Conservation (phyloP, 2,113 vertebrate species). For the Chloropsis cyanopogon region DNA sequence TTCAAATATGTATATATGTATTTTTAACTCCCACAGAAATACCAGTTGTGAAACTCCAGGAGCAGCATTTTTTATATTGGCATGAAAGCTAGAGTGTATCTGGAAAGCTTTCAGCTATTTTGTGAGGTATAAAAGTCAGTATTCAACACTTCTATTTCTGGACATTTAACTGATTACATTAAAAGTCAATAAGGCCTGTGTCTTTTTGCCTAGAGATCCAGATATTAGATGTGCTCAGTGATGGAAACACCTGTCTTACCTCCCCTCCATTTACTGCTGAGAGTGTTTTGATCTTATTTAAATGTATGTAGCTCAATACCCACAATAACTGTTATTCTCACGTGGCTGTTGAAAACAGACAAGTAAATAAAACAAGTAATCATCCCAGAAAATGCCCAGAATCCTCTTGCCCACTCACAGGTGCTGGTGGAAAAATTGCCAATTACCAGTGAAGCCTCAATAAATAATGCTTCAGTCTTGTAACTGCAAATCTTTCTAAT, state of each 20-base stretch:
- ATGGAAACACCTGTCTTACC: background rate
- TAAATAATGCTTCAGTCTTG: background rate
- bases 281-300: background rate
- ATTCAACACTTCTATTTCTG: background rate
- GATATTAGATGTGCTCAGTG: background rate
- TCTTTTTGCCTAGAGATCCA: background rate
- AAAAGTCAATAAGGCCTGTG: background rate
- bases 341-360: background rate
- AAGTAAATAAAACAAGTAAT: background rate
- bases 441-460: background rate
- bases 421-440: background rate
- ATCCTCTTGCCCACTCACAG: background rate
- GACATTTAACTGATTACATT: background rate
- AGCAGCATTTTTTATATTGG: background rate
- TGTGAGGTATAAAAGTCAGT: background rate
- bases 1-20: background rate
- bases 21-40: background rate
- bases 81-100: rapidly evolving
- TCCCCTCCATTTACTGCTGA: background rate
- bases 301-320: background rate
- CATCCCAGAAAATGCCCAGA: background rate
- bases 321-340: background rate
- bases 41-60: background rate
- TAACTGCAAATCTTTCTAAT: slow-evolving; percentile 45
- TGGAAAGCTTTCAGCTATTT: background rate